A percentile compares a stretch with the other conserved stretches of the same genome.
Conservation (phyloP, 2,888 invertebrate genomes). For the Drosophila trichaetosa region DNA sequence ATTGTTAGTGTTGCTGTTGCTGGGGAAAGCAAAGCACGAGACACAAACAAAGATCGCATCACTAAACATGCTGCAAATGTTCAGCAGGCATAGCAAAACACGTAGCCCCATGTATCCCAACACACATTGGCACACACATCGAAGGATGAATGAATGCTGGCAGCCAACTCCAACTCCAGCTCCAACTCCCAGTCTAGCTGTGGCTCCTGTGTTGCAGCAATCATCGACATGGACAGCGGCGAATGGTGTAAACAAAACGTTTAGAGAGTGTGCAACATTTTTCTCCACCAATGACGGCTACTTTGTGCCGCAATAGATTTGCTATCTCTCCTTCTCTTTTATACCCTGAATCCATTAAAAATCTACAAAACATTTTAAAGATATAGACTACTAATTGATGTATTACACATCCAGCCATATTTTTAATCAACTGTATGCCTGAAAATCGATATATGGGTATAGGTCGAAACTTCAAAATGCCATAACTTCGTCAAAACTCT, state of each 20-base stretch:
- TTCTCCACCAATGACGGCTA: slow-evolving; percentile 49
- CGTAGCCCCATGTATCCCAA: slow-evolving; percentile 69
- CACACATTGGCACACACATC: slow-evolving; percentile 31
- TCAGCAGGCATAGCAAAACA: slow-evolving; percentile 67
- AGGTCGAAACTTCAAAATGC: no score
- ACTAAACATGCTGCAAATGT: slow-evolving; percentile 77
- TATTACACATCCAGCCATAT: background rate
- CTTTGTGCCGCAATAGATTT: slow-evolving; percentile 62
- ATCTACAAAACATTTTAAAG: background rate
- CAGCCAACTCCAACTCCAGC: slow-evolving; percentile 6
- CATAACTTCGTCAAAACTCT: no score
- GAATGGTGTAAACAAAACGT: slow-evolving; percentile 70
- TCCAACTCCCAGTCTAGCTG: background rate
- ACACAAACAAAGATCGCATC: slow-evolving; percentile 80
- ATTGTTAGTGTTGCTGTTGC: slow-evolving; percentile 46
- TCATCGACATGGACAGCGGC: slow-evolving; percentile 39
- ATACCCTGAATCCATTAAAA: background rate
- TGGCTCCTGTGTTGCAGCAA: slow-evolving; percentile 21
- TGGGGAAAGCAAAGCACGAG: slow-evolving; percentile 74
- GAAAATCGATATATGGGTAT: no score
- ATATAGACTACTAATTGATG: background rate
- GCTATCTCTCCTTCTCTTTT: slow-evolving; percentile 8
- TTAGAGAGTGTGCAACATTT: slow-evolving; percentile 61
- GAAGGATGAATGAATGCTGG: slow-evolving; percentile 45
- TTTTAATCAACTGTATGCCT: no score